Base-by-base conservation (phyloP, 1,140 invertebrate genomes). In the Sycophila sp. region DNA sequence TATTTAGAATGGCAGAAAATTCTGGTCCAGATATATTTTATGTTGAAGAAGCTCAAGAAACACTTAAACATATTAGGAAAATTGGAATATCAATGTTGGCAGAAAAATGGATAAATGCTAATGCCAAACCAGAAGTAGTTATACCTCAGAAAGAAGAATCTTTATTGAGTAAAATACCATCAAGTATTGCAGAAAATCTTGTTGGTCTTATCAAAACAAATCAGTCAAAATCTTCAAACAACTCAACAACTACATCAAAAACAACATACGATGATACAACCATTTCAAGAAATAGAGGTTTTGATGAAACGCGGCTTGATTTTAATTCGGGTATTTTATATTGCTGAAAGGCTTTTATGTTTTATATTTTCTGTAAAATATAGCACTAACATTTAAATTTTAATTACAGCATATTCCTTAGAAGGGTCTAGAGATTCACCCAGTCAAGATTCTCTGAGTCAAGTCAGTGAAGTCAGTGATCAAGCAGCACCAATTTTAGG, bases 21-120 rank as follows among this genome's bases (percentile, higher is more conserved):
- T 82, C 83, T 65, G 88, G 88, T 13, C 89, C 89, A 4, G 88
- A 90, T 77, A 81, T 88, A 66, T 88, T 89, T 79, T 90, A 90
- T 69, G 88, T 92, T 1, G 90, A 92, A 81, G 90, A 92, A 82
- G 91, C 90, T n/a, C 89, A 91, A 77, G 90, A 91, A 58, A 92
- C 90, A 2, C 78, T 92, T 2, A 86, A 89, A 38, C 90, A 92
- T 76, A 86, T 92, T n/a, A 88, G 90, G 73, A 89, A 90, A 76
- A 87, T 91, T 55, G 91, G 91, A 28, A 87, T 92, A 6, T 84
- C 89, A 40, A 87, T 86, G 17, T 72, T 92, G 13, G 89, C 89
- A 13, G 86, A 87, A 42, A 90, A 90, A 70, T 91, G 90, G 89
- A 86, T 90, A 47, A 73, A 82, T 6, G 85, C 88, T 1, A 90